Percentiles rank a stretch among this genome's conserved stretches.
Evolutionary conservation across 1,140 invertebrate species (phyloP).

Genomic region (Heterodera carotae): DNA sequence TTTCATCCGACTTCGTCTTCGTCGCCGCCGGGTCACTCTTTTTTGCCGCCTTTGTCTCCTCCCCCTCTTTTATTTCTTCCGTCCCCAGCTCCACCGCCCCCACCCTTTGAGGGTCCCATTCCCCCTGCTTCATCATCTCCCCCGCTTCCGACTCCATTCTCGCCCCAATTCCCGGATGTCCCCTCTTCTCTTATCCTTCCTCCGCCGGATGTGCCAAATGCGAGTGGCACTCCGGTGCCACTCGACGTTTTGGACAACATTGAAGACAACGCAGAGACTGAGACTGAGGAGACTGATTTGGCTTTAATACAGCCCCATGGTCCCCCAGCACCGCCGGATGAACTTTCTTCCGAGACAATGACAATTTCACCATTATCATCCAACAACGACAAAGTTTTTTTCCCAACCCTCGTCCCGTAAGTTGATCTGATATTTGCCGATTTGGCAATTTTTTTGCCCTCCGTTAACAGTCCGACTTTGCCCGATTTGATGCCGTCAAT

Average conservation of each 20-base stretch:
- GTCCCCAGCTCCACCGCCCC: neutral
- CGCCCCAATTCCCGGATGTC: neutral
- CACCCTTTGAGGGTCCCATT: neutral
- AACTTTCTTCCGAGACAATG: neutral
- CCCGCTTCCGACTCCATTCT: neutral
- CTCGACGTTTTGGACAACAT: conserved; percentile 17
- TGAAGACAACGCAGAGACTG: neutral
- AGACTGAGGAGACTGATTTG: neutral
- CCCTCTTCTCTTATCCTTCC: conserved; percentile 12
- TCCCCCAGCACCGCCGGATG: neutral
- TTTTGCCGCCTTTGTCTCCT: neutral
- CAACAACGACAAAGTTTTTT: neutral
- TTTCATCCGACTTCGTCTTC: neutral
- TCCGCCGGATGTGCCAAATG: conserved; percentile 18
- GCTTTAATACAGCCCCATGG: neutral
- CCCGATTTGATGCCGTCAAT: conserved; percentile 3
- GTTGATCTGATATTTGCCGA: neutral
- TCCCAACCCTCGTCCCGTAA: conserved; percentile 23
- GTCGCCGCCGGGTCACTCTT: no score
- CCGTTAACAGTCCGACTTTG: neutral
- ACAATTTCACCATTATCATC: neutral
- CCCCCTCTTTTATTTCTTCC: neutral
- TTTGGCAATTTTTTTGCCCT: neutral
- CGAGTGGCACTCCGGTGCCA: conserved; percentile 19
- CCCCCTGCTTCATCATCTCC: neutral